A percentile compares a stretch with the other conserved stretches of the same genome.
Evolutionary conservation across 2,113 vertebrate species (phyloP).

Genomic region (Psittacus erithacus): DNA sequence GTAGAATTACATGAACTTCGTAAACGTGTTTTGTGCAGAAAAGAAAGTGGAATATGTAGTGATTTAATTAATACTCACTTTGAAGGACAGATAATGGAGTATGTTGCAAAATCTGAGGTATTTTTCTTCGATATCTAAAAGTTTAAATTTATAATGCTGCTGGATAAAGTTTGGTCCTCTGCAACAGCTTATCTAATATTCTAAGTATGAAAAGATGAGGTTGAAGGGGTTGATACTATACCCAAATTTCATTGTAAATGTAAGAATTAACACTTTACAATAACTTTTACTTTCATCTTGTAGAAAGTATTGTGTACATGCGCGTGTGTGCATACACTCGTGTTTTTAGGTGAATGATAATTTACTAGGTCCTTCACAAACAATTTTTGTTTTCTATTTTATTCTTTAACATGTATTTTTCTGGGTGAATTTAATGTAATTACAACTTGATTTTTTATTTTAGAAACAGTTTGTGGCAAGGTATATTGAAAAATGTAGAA

Average conservation of each 20-base stretch:
- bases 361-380: background rate
- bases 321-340: background rate
- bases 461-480: background rate
- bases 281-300: background rate
- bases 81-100: background rate
- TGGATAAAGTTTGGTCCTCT: background rate
- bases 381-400: background rate
- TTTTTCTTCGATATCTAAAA: background rate
- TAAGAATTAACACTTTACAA: background rate
- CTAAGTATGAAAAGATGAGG: background rate
- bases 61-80: background rate
- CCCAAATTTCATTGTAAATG: background rate
- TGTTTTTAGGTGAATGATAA: background rate
- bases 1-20: background rate
- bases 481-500: background rate
- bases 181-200: background rate
- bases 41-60: background rate
- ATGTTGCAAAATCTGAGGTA: background rate
- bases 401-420: background rate
- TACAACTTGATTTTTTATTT: background rate
- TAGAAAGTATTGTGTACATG: background rate
- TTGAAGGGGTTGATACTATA: background rate
- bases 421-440: background rate
- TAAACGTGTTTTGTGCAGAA: background rate
- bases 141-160: background rate